Evolutionary conservation across 1,140 invertebrate genomes (phyloP).

Genomic region (Apocrypta bakeri): DNA sequence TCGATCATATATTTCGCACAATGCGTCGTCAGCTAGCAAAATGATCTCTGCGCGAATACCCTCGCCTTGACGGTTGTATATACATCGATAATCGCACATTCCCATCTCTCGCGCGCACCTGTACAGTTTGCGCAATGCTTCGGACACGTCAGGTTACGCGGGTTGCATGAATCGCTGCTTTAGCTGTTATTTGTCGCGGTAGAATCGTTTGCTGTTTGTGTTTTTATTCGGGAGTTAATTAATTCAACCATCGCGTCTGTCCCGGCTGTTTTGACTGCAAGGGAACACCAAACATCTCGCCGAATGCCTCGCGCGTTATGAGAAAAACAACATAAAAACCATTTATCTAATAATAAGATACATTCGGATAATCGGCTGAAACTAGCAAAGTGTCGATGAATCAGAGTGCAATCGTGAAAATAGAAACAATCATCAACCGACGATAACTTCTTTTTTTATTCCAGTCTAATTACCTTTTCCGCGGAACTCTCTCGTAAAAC

Average conservation of each 20-base stretch:
- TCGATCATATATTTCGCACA: conserved; percentile 13
- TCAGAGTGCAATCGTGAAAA: too few species aligned
- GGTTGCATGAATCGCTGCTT: background rate
- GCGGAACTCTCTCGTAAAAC: too few species aligned
- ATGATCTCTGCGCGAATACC: conserved; percentile 26
- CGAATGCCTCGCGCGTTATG: too few species aligned
- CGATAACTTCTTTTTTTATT: background rate
- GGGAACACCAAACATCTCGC: too few species aligned
- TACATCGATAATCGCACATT: conserved; percentile 21
- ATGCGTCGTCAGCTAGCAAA: background rate
- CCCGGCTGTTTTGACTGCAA: too few species aligned
- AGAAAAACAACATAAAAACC: too few species aligned
- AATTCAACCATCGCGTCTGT: background rate
- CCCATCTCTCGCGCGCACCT: conserved; percentile 22
- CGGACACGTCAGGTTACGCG: background rate
- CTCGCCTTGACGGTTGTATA: background rate
- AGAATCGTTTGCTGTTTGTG: background rate
- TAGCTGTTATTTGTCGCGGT: too few species aligned
- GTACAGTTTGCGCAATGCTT: conserved; percentile 27
- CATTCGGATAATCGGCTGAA: too few species aligned
- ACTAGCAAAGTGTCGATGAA: too few species aligned
- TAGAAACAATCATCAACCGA: too few species aligned
- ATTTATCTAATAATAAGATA: too few species aligned
- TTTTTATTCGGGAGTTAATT: background rate
- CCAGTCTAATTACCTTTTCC: background rate